phyloP scores from a whole-genome alignment of 2,797 vertebrate genomes.

The Nannoperca australis region DNA sequence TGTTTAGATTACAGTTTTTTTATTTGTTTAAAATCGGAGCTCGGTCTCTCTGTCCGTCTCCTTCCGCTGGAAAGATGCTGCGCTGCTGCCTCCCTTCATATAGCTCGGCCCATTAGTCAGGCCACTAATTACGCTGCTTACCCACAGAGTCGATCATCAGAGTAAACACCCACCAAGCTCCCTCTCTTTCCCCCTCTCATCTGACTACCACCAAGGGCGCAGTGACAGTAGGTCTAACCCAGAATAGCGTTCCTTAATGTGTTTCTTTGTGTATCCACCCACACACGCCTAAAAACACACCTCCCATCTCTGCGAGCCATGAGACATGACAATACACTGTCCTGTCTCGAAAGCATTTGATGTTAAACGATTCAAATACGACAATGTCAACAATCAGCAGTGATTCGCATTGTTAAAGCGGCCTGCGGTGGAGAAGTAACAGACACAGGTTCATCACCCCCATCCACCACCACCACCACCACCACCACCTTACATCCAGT shows the following conservation, averaged over 20 bases:
- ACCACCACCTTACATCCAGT: slow-evolving; percentile 46
- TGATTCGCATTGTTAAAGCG: slow-evolving; percentile 71
- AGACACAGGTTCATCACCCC: slow-evolving; percentile 40
- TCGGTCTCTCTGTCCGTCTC: slow-evolving; percentile 29
- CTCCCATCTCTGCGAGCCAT: slow-evolving; percentile 5
- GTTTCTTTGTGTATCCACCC: slow-evolving; percentile 29
- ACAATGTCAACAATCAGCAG: slow-evolving; percentile 57
- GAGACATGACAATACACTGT: slow-evolving; percentile 50
- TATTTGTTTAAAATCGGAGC: slow-evolving; percentile 38
- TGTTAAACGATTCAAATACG: slow-evolving; percentile 57
- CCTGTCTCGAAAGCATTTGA: slow-evolving; percentile 43
- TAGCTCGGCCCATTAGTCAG: slow-evolving; percentile 71
- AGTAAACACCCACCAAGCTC: slow-evolving; percentile 74
- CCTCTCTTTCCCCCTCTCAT: slow-evolving; percentile 46
- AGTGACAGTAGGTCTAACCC: slow-evolving; percentile 54
- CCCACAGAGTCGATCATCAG: slow-evolving; percentile 75
- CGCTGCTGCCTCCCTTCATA: slow-evolving; percentile 59
- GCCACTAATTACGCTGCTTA: slow-evolving; percentile 81
- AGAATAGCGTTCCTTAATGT: slow-evolving; percentile 44
- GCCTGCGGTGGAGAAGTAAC: slow-evolving; percentile 39
- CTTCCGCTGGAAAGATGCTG: slow-evolving; percentile 57
- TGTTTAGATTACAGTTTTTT: slow-evolving; percentile 24
- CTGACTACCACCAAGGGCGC: slow-evolving; percentile 61
- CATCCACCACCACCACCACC: neutral
- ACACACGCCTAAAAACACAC: slow-evolving; percentile 14